Conservation (phyloP, 2,888 invertebrate species). For the Dromius quadrimaculatus region DNA sequence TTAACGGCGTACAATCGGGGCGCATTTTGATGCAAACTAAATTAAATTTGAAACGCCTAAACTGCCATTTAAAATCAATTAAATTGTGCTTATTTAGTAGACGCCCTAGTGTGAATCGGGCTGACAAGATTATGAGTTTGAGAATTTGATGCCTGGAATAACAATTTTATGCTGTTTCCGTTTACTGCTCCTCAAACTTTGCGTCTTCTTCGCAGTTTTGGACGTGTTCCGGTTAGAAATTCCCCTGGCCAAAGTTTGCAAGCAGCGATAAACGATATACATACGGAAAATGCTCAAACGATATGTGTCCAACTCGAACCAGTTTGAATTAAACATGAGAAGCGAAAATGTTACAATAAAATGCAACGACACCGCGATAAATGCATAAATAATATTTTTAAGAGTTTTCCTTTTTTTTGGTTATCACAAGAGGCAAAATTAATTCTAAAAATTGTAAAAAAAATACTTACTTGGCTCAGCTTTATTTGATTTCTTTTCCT, state of each 20-base stretch:
- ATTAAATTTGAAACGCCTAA: too few species aligned
- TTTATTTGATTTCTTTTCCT: slow-evolving; percentile 66
- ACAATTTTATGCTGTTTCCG: too few species aligned
- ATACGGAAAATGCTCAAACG: slow-evolving; percentile 26
- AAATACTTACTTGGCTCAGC: slow-evolving; percentile 62
- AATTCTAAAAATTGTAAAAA: neutral
- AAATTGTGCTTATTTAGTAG: too few species aligned
- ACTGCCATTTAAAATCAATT: too few species aligned
- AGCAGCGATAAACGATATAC: slow-evolving; percentile 26
- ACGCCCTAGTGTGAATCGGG: too few species aligned
- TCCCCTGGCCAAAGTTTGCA: slow-evolving; percentile 30
- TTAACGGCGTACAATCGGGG: too few species aligned
- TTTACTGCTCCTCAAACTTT: slow-evolving; percentile 8
- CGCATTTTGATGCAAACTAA: too few species aligned
- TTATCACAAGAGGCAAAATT: neutral
- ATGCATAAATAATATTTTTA: slow-evolving; percentile 13
- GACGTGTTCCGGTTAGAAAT: slow-evolving; percentile 25
- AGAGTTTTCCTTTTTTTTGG: neutral
- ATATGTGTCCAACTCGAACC: slow-evolving; percentile 27
- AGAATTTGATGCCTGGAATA: too few species aligned
- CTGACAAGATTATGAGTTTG: too few species aligned
- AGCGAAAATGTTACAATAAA: slow-evolving; percentile 7
- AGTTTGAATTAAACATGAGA: slow-evolving; percentile 35
- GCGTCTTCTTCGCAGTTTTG: slow-evolving; percentile 2
- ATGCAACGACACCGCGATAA: slow-evolving; percentile 3